A percentile compares a stretch with the other conserved stretches of the same genome.
These are phyloP conservation scores for Catocala nupta DNA, from an alignment of 2,888 invertebrate species.

Conservation along the genomic window DNA sequence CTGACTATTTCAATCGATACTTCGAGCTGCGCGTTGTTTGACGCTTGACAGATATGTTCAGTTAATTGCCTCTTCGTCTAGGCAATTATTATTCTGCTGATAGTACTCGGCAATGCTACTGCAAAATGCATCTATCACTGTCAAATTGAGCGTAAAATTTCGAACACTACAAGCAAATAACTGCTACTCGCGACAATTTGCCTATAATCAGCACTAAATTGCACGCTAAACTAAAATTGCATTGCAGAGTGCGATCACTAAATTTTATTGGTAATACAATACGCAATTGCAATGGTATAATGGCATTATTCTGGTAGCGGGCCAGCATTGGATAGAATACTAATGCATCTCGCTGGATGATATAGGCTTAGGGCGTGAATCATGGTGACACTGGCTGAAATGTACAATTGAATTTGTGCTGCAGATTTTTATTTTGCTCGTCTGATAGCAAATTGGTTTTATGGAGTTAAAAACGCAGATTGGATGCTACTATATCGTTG, in stretches of 20 bases:
- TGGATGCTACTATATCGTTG: not conserved
- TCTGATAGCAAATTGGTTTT: conserved; percentile 8
- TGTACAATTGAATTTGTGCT: conserved; percentile 30
- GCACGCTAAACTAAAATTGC: conserved; percentile 7
- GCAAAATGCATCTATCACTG: conserved; percentile 8
- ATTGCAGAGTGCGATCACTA: conserved; percentile 17
- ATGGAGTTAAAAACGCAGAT: not conserved
- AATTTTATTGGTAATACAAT: conserved; percentile 31
- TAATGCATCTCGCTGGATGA: conserved; percentile 36
- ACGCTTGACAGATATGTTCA: conserved; percentile 5
- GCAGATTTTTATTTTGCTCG: conserved; percentile 30
- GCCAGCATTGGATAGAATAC: conserved; percentile 44
- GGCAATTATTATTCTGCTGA: conserved; percentile 7
- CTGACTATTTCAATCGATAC: not conserved
- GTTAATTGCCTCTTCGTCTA: conserved; percentile 10
- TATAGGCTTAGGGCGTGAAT: conserved; percentile 42
- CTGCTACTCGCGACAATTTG: not conserved
- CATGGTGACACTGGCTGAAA: conserved; percentile 21
- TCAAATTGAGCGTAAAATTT: not conserved
- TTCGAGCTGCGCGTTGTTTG: not conserved
- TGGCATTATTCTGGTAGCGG: conserved; percentile 30
- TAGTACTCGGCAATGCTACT: not conserved
- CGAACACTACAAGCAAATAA: not conserved
- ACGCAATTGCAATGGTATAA: conserved; percentile 42
- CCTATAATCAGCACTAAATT: conserved; percentile 12